Base-by-base conservation (phyloP, 2,888 invertebrate genomes). In the Cephus pulcher region DNA sequence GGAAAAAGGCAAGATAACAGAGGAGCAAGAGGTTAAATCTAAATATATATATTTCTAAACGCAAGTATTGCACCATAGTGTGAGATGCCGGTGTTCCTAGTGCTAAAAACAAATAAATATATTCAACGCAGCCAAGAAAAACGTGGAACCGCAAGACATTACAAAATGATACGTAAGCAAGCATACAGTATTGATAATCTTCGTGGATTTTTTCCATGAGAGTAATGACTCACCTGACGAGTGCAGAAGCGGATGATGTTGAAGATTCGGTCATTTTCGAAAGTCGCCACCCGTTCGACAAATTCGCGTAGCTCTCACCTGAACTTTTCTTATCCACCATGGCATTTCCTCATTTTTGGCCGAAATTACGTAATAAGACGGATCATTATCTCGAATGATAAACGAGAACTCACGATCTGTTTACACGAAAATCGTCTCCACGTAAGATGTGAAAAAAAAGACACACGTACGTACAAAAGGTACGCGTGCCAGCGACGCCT, bases 181-280 rank as follows among this genome's bases (percentile, higher is more conserved):
- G 6, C 23, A 23, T 15, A 2, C 9, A 56, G 23, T 40, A 40
- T 4, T 6, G 23, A 23, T 56, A 56, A 56, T 56, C 9, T 56
- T 56, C 23, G 2, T 23, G 56, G 9, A 56, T 56, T 23, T 56
- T 9, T 23, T 9, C 9, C 23, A 23, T 2, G 2, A 56, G 23
- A 23, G 0, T 12, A 32, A 71, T 71, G 81, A 86, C 88, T 89
- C 85, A 90, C 90, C 90, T 88, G 84, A 86, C 85, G 79, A 89
- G 85, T 85, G 89, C 85, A 84, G 88, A 87, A 78, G 86, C 84
- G 78, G 86, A 84, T 76, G 89, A 86, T 69, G 88, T 85, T 78
- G 88, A 84, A 82, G 88, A 87, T 86, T 90, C 90, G 82, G 89
- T 89, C 90, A 90, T 90, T 87, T 89, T 90, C 82, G 81, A 84